phyloP scores from a whole-genome alignment of 2,113 vertebrate species.

The Pterocles burchelli region DNA sequence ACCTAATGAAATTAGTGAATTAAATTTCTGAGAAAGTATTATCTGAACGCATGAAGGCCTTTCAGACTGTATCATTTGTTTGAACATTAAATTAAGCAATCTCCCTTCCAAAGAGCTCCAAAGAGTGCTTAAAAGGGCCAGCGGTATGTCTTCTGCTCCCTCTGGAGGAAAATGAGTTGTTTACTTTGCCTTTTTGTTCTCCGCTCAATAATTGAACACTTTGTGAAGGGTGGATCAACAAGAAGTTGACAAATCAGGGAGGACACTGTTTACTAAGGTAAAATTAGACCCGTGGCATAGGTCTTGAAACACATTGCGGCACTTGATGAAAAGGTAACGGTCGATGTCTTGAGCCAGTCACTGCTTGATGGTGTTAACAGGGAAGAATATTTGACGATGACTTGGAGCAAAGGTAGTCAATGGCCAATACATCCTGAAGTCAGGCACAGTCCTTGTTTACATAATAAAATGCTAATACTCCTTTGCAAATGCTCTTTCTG shows the following conservation, averaged over 20 bases:
- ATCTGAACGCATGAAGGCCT: background rate
- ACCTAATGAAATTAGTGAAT: constrained; percentile 48
- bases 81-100: constrained; percentile 6
- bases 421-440: background rate
- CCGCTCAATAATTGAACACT: background rate
- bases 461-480: background rate
- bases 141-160: background rate
- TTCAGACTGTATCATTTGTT: background rate
- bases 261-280: background rate
- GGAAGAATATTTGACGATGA: background rate
- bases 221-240: background rate
- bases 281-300: background rate
- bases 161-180: background rate
- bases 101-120: background rate
- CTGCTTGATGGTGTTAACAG: background rate
- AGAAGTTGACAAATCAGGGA: background rate
- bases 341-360: background rate
- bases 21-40: constrained; percentile 39
- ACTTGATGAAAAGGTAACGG: background rate
- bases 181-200: background rate
- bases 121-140: background rate
- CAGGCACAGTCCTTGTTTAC: background rate
- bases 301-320: background rate
- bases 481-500: background rate
- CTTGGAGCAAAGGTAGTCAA: background rate